A percentile compares a stretch with the other conserved stretches of the same genome.
Evolutionary conservation across 30 jellyfish, hydroid and myxozoan species (phyloP).

Genomic region (Rhopilema esculentum): DNA sequence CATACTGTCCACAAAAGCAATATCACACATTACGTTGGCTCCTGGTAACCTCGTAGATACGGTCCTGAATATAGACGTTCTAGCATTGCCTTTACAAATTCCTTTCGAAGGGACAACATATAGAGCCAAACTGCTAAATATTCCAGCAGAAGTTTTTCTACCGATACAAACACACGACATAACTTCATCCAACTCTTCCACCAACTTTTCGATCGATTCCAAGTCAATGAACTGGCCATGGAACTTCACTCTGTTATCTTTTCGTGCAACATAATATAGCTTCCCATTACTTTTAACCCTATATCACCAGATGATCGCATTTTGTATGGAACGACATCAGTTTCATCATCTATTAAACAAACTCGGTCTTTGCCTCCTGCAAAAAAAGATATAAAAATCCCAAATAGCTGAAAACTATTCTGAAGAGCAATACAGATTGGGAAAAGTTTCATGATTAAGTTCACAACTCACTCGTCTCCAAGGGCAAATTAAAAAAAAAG

Average conservation of each 20-base stretch:
- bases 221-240: conserved; percentile 76
- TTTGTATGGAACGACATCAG: conserved; percentile 13
- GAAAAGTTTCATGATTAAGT: too few species aligned
- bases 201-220: conserved; percentile 41
- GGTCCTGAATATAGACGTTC: background rate
- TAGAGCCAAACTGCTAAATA: conserved; percentile 4
- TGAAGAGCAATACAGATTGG: too few species aligned
- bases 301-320: conserved; percentile 89
- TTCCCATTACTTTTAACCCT: conserved; percentile 66
- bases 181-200: conserved; percentile 27
- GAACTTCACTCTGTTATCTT: conserved; percentile 74
- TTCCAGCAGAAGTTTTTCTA: background rate
- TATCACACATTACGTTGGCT: background rate
- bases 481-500: too few species aligned
- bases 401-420: too few species aligned
- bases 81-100: background rate
- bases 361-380: conserved; percentile 77
- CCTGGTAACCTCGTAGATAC: conserved; percentile 11
- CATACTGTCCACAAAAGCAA: conserved; percentile 3
- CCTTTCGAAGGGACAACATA: conserved; percentile 18
- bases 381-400: background rate
- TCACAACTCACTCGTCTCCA: too few species aligned
- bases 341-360: conserved; percentile 65
- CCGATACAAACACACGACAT: conserved; percentile 29
- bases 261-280: conserved; percentile 72